A percentile compares a stretch with the other conserved stretches of the same genome.
Evolutionary conservation across 2,888 invertebrate genomes (phyloP).

Genomic region (Allolobophora icterica): DNA sequence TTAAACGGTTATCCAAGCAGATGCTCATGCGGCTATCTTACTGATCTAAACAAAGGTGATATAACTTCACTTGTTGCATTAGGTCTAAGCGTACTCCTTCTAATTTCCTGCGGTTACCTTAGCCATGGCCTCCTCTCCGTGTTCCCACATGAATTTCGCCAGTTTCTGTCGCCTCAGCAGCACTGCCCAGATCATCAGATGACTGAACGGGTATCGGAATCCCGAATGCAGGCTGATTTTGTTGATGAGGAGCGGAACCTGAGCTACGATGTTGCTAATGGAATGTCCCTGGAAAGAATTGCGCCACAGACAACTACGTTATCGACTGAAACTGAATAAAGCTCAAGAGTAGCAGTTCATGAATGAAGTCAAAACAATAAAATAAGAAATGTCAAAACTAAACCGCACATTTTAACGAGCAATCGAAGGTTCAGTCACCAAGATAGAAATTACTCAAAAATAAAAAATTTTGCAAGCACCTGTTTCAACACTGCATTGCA

Average conservation of each 20-base stretch:
- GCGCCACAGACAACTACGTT: background rate
- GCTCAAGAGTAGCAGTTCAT: background rate
- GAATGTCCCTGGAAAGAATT: slow-evolving; percentile 24
- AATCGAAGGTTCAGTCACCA: background rate
- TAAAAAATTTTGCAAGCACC: slow-evolving; percentile 44
- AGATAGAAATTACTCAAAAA: no score
- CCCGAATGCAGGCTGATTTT: slow-evolving; percentile 46
- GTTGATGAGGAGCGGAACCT: slow-evolving; percentile 24
- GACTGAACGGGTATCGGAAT: slow-evolving; percentile 84
- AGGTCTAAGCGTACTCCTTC: no score
- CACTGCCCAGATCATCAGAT: slow-evolving; percentile 91
- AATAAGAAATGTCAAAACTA: background rate
- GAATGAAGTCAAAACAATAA: background rate
- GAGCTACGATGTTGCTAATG: slow-evolving; percentile 25
- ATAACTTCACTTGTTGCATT: background rate
- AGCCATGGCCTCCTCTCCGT: slow-evolving; percentile 95
- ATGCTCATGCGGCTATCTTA: no score
- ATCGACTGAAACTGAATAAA: background rate
- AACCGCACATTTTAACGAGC: background rate
- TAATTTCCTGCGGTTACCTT: slow-evolving; percentile 72
- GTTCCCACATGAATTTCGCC: slow-evolving; percentile 97
- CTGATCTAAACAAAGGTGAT: background rate
- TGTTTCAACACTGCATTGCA: slow-evolving; percentile 83
- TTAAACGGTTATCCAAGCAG: no score
- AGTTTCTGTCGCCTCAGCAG: slow-evolving; percentile 94